phyloP scores from a whole-genome alignment of 2,888 invertebrate species.

The Tachina lurida region DNA sequence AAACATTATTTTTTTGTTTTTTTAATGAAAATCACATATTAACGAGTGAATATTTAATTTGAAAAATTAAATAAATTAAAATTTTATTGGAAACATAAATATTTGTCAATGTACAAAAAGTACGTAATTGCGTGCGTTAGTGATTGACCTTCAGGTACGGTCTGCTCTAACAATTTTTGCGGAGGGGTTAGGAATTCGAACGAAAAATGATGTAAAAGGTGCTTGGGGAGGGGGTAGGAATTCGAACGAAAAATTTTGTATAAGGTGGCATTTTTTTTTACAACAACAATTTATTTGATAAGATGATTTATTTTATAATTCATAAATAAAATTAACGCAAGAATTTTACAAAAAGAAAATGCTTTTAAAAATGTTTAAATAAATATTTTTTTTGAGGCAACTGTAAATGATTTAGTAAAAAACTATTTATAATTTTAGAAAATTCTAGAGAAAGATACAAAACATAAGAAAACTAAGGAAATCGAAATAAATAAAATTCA shows the following conservation, averaged over 20 bases:
- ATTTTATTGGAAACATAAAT: constrained; percentile 32
- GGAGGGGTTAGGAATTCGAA: neutral
- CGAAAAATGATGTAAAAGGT: too few relatives aligned
- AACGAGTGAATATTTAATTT: constrained; percentile 36
- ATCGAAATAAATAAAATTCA: too few relatives aligned
- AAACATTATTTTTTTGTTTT: constrained; percentile 17
- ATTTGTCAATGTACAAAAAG: constrained; percentile 9
- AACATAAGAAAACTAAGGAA: constrained; percentile 1
- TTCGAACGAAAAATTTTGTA: neutral
- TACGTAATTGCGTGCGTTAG: constrained; percentile 1
- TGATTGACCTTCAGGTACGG: constrained; percentile 27
- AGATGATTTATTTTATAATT: constrained; percentile 2
- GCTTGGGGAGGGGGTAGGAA: too few relatives aligned
- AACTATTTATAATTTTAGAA: neutral
- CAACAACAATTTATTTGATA: constrained; percentile 5
- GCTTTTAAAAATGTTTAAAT: neutral
- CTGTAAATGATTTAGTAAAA: neutral
- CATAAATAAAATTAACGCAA: neutral
- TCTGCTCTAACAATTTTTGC: neutral
- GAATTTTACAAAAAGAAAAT: neutral
- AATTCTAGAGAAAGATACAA: neutral
- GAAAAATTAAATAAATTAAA: constrained; percentile 37
- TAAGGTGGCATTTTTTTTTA: neutral
- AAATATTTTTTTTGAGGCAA: neutral
- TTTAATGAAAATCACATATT: constrained; percentile 32